These are phyloP conservation scores for Cyclophora albipunctata DNA, from an alignment of 2,888 invertebrate genomes.

Conservation along the genomic window DNA sequence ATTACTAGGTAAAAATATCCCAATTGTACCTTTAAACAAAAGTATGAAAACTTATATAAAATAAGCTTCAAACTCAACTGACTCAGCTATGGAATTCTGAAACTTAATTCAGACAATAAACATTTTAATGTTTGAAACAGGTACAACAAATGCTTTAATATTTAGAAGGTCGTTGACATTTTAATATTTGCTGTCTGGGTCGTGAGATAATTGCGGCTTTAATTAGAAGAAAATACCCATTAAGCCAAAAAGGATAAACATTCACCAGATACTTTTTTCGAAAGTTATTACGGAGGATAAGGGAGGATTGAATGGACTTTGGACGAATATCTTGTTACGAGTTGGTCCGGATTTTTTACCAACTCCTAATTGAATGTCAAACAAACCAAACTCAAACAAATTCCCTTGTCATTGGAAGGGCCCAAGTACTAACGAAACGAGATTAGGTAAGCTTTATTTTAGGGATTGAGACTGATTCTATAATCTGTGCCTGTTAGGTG, in stretches of 20 bases:
- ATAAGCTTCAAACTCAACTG: too few species aligned
- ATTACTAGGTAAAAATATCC: too few species aligned
- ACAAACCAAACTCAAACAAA: slow-evolving; percentile 16
- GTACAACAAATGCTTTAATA: too few species aligned
- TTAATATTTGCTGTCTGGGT: not conserved
- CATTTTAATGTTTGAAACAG: too few species aligned
- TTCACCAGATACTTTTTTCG: slow-evolving; percentile 16
- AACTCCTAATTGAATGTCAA: slow-evolving; percentile 24
- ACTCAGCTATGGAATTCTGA: too few species aligned
- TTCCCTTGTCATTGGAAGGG: slow-evolving; percentile 11
- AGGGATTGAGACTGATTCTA: slow-evolving; percentile 1
- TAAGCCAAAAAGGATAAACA: slow-evolving; percentile 16
- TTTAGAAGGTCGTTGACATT: not conserved
- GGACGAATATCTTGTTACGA: slow-evolving; percentile 22
- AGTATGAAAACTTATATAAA: too few species aligned
- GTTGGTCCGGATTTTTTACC: slow-evolving; percentile 17
- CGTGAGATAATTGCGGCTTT: slow-evolving; percentile 5
- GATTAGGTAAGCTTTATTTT: slow-evolving; percentile 5
- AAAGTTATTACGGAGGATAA: slow-evolving; percentile 24
- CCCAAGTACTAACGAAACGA: slow-evolving; percentile 2
- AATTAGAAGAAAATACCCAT: slow-evolving; percentile 16
- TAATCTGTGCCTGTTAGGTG: slow-evolving; percentile 6
- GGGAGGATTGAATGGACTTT: slow-evolving; percentile 20
- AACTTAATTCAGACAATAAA: too few species aligned
- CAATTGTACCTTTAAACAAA: too few species aligned